Evolutionary conservation across 2,888 invertebrate species (phyloP), one percentile per base, ranked within the genome.

Genomic region (Blera fallax): DNA sequence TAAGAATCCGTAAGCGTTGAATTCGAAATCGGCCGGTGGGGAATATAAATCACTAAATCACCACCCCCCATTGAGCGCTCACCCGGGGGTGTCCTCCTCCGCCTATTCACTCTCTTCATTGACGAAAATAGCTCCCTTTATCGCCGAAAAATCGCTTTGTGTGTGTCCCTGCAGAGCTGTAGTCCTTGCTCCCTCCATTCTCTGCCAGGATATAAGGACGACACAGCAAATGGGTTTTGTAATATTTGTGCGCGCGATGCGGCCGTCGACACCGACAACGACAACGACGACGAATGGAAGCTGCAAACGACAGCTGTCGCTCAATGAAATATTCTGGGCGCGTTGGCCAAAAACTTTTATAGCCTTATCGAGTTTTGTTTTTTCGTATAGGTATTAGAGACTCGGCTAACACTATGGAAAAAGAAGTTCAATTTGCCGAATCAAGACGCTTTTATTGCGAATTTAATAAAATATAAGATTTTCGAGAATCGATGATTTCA

Each of bases 391-490:
- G 24, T 24, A 78, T 79, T 70, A 70, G 56, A 52, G 56, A 52
- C 62, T 40, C 56, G 48, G 18, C 64, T 58, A 69, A 54, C 80
- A 76, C 80, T 64, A 74, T 73, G 62, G 50, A 16, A n/a, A 80
- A 70, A 76, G 80, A 84, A 80, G 84, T 84, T 84, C 80, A 84
- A 84, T 84, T 84, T 84, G 65, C 69, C 84, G 84, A 84, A 84
- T 84, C 84, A 84, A 84, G 84, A 84, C 74, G 70, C 69, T 84
- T 84, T 84, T 84, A 84, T 84, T 84, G 80, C 80, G 74, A 84
- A 80, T 84, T 84, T 84, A 84, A 84, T 84, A 84, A 84, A 70
- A 84, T 80, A 84, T 80, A 84, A 80, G 84, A 84, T 84, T 80
- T 84, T 62, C 37, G 40, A 21, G n/a, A 48, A 52, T 34, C 84